Percentiles rank a stretch among this genome's conserved stretches.
Evolutionary conservation across 2,797 vertebrate genomes (phyloP).

Genomic region (Cottoperca gobio): DNA sequence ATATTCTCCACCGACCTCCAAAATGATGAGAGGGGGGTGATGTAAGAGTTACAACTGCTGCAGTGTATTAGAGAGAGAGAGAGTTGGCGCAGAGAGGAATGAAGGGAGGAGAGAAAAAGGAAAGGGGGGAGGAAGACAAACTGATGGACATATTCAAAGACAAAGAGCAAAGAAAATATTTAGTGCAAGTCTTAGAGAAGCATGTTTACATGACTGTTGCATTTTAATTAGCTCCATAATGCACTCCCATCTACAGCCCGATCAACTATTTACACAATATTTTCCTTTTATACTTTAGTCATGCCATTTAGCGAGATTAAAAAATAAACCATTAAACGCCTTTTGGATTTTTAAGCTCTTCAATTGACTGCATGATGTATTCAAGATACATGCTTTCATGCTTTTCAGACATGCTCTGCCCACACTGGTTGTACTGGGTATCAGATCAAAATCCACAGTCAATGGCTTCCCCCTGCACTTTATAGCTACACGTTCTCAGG

Average conservation of each 20-base stretch:
- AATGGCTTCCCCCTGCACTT: conserved; percentile 39
- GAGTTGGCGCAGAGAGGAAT: conserved; percentile 53
- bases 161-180: conserved; percentile 56
- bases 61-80: conserved; percentile 63
- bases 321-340: conserved; percentile 50
- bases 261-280: conserved; percentile 74
- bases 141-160: conserved; percentile 52
- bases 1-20: conserved; percentile 76
- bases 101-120: conserved; percentile 31
- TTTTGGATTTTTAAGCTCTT: conserved; percentile 59
- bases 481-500: conserved; percentile 38
- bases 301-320: conserved; percentile 40
- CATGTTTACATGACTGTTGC: conserved; percentile 60
- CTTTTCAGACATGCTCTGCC: conserved; percentile 67
- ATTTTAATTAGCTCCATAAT: conserved; percentile 59
- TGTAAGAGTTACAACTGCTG: conserved; percentile 80
- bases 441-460: conserved; percentile 66
- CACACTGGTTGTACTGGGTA: conserved; percentile 57
- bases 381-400: too few species aligned
- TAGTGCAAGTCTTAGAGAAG: conserved; percentile 22
- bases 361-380: conserved; percentile 45
- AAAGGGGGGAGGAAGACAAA: conserved; percentile 46
- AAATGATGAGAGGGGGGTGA: conserved; percentile 70
- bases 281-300: conserved; percentile 44
- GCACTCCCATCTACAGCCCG: conserved; percentile 46